Conservation (phyloP, 2,113 vertebrate species). For the Tragelaphus buxtoni region DNA sequence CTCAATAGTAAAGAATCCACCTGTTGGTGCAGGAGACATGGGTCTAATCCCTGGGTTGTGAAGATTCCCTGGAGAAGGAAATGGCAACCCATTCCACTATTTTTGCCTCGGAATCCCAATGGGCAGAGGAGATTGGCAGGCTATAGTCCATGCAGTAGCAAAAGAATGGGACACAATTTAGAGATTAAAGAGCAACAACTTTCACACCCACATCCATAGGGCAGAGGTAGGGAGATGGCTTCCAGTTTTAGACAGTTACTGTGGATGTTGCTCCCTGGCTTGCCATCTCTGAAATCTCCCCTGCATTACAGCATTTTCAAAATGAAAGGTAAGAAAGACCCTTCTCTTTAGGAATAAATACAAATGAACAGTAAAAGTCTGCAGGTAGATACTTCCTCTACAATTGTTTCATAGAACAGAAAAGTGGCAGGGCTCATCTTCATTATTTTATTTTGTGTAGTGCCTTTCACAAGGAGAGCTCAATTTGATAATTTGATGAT, state of each 20-base stretch:
- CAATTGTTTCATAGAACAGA: not conserved
- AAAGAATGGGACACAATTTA: not conserved
- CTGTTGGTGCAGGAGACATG: not conserved
- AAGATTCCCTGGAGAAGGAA: not conserved
- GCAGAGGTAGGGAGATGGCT: not conserved
- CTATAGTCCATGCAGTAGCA: not conserved
- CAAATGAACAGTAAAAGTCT: not conserved
- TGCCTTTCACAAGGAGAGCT: not conserved
- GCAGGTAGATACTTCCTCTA: not conserved
- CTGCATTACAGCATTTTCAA: not conserved
- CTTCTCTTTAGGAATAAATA: not conserved
- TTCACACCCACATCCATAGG: not conserved
- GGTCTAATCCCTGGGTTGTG: not conserved
- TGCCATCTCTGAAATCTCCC: not conserved
- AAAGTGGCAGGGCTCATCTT: not conserved
- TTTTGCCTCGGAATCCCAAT: not conserved
- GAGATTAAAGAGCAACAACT: not conserved
- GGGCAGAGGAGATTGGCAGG: not conserved
- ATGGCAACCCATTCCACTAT: not conserved
- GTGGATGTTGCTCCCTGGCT: not conserved
- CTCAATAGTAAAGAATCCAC: not conserved
- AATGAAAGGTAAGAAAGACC: not conserved
- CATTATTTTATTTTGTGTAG: not conserved
- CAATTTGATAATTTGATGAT: constrained; percentile 30
- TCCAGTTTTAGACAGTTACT: not conserved